Evolutionary conservation across 1,140 invertebrate species (phyloP).

Genomic region (Coboldia fuscipes): DNA sequence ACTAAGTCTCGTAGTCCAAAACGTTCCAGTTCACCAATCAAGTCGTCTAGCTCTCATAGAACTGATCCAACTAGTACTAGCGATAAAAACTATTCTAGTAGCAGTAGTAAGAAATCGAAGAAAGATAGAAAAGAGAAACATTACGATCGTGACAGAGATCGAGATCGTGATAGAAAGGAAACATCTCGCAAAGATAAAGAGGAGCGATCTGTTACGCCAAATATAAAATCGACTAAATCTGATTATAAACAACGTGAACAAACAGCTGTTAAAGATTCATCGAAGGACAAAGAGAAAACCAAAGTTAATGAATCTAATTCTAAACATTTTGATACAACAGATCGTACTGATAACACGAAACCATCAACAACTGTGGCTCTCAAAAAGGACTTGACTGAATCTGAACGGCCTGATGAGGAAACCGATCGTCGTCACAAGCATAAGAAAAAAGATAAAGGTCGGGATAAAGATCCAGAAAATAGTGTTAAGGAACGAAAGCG

Average conservation of each 20-base stretch:
- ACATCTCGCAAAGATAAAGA: constrained; percentile 4
- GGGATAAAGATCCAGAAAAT: constrained; percentile 19
- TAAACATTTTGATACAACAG: too few relatives aligned
- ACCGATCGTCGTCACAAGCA: constrained; percentile 28
- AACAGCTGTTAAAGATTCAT: background rate
- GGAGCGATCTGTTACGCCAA: background rate
- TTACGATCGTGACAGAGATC: constrained; percentile 25
- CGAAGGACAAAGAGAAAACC: constrained; percentile 1
- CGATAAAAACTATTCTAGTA: constrained; percentile 25
- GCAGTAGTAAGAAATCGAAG: constrained; percentile 25
- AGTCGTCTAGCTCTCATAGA: background rate
- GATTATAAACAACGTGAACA: background rate
- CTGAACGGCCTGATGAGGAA: constrained; percentile 29
- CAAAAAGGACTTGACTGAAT: constrained; percentile 9
- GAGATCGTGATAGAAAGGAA: constrained; percentile 23
- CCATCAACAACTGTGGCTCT: constrained; percentile 8
- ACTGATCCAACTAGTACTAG: constrained; percentile 4
- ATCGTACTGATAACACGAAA: constrained; percentile 8
- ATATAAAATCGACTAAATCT: background rate
- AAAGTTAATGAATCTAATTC: background rate
- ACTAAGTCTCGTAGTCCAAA: constrained; percentile 12
- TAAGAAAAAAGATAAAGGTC: constrained; percentile 31
- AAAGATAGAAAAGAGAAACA: constrained; percentile 22
- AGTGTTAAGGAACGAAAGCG: constrained; percentile 18
- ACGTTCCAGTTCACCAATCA: constrained; percentile 7